Evolutionary conservation across 2,797 vertebrate genomes (phyloP).

Genomic region (Pangasius mekongensis): DNA sequence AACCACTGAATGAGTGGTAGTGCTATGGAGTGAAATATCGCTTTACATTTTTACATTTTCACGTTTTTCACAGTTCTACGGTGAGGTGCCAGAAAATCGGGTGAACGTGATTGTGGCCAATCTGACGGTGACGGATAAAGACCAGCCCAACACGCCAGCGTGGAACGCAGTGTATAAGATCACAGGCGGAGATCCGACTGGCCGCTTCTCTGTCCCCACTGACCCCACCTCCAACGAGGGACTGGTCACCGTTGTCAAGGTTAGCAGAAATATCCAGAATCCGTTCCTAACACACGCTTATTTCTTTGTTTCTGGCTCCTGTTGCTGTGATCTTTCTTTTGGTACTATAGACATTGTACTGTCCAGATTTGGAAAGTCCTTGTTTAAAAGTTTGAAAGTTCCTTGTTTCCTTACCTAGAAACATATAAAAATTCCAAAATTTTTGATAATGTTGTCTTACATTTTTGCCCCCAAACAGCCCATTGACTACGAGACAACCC

Average conservation of each 20-base stretch:
- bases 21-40: background rate
- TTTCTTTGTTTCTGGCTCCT: background rate
- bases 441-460: background rate
- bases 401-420: background rate
- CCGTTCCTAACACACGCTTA: too few relatives aligned
- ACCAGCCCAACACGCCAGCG: constrained; percentile 90
- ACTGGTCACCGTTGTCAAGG: constrained; percentile 95
- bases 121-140: constrained; percentile 93
- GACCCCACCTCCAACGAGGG: constrained; percentile 94
- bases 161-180: constrained; percentile 93
- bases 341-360: background rate
- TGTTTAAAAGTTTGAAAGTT: background rate
- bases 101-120: constrained; percentile 92
- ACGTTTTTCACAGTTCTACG: constrained; percentile 82
- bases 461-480: constrained; percentile 73
- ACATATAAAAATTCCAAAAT: background rate
- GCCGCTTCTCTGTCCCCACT: constrained; percentile 89
- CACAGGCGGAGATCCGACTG: constrained; percentile 87
- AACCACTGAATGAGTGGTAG: background rate
- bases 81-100: constrained; percentile 92
- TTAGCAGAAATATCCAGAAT: constrained; percentile 60
- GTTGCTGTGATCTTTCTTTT: background rate
- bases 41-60: background rate
- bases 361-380: background rate
- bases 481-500: constrained; percentile 91